Percentiles rank a stretch among this genome's conserved stretches.
Evolutionary conservation across 2,113 vertebrate genomes (phyloP).

Genomic region (Terrapene triunguis): DNA sequence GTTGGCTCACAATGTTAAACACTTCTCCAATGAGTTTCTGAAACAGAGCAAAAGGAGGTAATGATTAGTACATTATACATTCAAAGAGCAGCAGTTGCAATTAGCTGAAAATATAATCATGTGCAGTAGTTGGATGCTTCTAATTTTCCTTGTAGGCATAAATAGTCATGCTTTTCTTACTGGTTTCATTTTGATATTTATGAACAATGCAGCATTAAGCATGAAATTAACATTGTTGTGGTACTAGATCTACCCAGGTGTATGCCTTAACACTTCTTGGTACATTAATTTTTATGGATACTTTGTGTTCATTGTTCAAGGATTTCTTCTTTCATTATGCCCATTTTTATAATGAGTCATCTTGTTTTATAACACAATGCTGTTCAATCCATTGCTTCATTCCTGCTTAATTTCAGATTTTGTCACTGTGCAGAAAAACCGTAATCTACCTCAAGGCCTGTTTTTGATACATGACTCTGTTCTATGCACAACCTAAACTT

Average conservation of each 20-base stretch:
- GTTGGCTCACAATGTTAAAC: constrained; percentile 99
- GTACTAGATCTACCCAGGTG: background rate
- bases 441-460: background rate
- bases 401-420: constrained; percentile 6
- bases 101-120: background rate
- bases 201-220: background rate
- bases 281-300: background rate
- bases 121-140: background rate
- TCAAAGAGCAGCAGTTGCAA: background rate
- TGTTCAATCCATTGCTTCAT: background rate
- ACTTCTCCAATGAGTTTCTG: constrained; percentile 98
- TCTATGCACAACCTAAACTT: background rate
- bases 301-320: background rate
- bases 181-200: background rate
- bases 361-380: background rate
- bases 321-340: background rate
- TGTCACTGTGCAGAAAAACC: background rate
- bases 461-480: background rate
- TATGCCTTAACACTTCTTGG: background rate
- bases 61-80: constrained; percentile 4
- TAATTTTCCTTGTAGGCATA: background rate
- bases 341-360: background rate
- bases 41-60: constrained; percentile 65
- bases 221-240: background rate
- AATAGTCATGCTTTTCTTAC: background rate